Base-by-base conservation (phyloP, 2,113 vertebrate genomes). In the Dicaeum eximium region DNA sequence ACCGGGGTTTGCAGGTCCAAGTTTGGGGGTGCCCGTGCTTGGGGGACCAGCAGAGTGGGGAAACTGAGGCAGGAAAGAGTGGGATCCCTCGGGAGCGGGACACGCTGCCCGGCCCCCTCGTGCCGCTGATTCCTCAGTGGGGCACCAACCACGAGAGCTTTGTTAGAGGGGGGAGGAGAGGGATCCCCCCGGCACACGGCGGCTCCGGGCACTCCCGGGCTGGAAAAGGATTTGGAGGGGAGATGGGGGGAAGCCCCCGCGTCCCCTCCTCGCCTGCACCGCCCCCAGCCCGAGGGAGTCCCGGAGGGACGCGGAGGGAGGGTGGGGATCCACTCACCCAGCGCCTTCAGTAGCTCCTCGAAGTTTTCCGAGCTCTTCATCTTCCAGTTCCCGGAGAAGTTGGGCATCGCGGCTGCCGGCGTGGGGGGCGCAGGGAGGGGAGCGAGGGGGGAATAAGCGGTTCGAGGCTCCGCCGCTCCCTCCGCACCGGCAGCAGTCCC, bases 281-380 rank as follows among this genome's bases (percentile, higher is more conserved):
- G 23, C 30, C 25, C 45, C 15, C 38, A 23, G 23, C 56, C 56
- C 54, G 7, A 60, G 47, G 21, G 47, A 61, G 17, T 9, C 38
- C 47, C 54, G 19, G 11, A n/a, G 47, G 80, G 44, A 48, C 7
- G 9, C 56, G 65, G 64, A 33, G 17, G 42, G 60, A 11, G 27
- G 28, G 15, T 1, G 35, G 35, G 27, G 15, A 27, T 65, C 44
- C 37, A 54, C 98, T 98, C 97, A 99, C 99, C 98, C 92, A 99
- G 70, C 2, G 96, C 98, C 97, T 99, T 99, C 69, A 99, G 97
- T 60, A 99, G 98, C 64, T 99, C 99, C 91, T 99, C 99, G 78
- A 99, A 99, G 97, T 99, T 99, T 89, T 99, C 98, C 11, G 98
- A 99, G 72, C 97, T 98, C 92, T 98, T 98, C 98, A 99, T 99